Evolutionary conservation across 2,797 vertebrate genomes (phyloP), one percentile per base, ranked within the genome.

Genomic region (Aphelocoma californica): DNA sequence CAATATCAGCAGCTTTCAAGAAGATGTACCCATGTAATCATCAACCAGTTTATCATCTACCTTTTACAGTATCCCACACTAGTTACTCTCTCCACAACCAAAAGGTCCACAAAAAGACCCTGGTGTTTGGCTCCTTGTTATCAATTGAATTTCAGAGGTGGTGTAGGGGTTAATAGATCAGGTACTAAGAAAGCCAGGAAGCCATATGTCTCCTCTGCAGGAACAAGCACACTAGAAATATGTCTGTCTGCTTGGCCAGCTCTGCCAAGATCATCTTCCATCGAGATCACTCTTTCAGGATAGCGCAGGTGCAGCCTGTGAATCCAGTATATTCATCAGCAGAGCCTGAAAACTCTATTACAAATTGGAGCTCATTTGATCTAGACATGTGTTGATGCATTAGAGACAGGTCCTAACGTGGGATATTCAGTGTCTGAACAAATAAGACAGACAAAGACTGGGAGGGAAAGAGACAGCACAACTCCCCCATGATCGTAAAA

Each of bases 191-290:
- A 84, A 88, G 29, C 25, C 58, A 69, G 57, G 78, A 81, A 86
- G 40, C 34, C 45, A 92, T 40, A 38, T 13, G 2, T 70, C 47
- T 72, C 31, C 73, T 72, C 51, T 8, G 4, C 44, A 53, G 38
- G 60, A 79, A 36, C 18, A 65, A 80, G 44, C 14, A 4, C 23
- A 15, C 44, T 86, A 89, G 67, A 92, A 89, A 82, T n/a, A 67
- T 1, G 8, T 14, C 38, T 20, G 1, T 65, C 66, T 66, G 42
- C 51, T 79, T 10, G 2, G 66, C 47, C 78, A 88, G 40, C 50
- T 84, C 88, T 92, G 86, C 50, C 93, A 84, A 72, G 40, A 75
- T 45, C n/a, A 48, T 23, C 77, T 86, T 94, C 81, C 83, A 66
- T 42, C 8, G 11, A 75, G 53, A 67, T n/a, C 40, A 21, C 24